A percentile compares a stretch with the other conserved stretches of the same genome.
phyloP scores from a whole-genome alignment of 2,888 invertebrate genomes.

The Drosophila conformis region DNA sequence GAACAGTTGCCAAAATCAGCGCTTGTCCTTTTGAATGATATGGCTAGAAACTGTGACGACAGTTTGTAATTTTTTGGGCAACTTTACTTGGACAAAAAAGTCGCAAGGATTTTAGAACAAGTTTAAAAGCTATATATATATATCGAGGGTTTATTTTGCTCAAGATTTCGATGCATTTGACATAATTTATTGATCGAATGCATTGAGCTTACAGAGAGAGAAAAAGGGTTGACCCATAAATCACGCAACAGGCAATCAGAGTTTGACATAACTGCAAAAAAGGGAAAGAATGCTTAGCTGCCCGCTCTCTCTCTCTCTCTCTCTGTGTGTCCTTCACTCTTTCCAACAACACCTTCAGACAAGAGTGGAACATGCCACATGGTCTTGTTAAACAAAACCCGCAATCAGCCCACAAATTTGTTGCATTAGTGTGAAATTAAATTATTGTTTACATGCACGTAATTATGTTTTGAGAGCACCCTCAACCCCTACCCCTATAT shows the following conservation, averaged over 20 bases:
- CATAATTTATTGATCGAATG: slow-evolving; percentile 41
- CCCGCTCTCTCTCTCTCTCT: background rate
- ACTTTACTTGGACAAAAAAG: background rate
- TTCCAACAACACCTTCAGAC: slow-evolving; percentile 27
- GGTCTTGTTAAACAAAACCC: slow-evolving; percentile 68
- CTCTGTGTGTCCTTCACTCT: background rate
- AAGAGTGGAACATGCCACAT: slow-evolving; percentile 35
- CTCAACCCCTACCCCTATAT: slow-evolving; percentile 6
- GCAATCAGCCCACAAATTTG: slow-evolving; percentile 85
- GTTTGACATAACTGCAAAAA: slow-evolving; percentile 27
- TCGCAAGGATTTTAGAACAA: background rate
- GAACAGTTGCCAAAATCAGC: slow-evolving; percentile 60
- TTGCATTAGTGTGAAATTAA: slow-evolving; percentile 83
- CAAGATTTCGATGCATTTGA: slow-evolving; percentile 6
- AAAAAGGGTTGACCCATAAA: slow-evolving; percentile 37
- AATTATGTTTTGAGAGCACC: slow-evolving; percentile 78
- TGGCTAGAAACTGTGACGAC: slow-evolving; percentile 13
- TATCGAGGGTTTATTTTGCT: background rate
- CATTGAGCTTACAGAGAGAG: slow-evolving; percentile 4
- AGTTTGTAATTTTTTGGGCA: background rate
- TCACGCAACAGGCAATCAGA: slow-evolving; percentile 32
- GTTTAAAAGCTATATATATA: background rate
- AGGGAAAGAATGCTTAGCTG: background rate
- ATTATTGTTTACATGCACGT: slow-evolving; percentile 84
- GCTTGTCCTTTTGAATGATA: slow-evolving; percentile 23